phyloP scores from a whole-genome alignment of 2,113 vertebrate genomes.

The Tretioscincus oriximinensis region DNA sequence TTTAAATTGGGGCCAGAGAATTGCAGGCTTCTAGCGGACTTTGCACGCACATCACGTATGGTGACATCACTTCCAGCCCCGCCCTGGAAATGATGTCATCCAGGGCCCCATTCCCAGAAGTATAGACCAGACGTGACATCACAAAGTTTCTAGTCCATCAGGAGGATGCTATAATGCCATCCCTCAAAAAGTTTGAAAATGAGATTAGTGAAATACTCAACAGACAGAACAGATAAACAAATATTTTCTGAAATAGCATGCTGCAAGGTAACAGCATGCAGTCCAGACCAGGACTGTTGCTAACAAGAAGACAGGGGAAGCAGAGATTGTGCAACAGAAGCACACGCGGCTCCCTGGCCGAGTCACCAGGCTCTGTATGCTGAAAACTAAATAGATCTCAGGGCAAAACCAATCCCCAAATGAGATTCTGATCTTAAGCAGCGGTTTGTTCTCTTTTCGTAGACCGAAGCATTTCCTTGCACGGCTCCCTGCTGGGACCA shows the following conservation, averaged over 20 bases:
- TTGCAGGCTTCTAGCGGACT: background rate
- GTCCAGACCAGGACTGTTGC: background rate
- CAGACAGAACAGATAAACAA: slow-evolving; percentile 20
- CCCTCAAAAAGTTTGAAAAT: too few species aligned
- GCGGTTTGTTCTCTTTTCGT: slow-evolving; percentile 66
- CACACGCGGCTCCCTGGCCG: background rate
- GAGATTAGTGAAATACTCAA: background rate
- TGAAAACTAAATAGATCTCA: background rate
- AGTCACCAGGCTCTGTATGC: rapidly evolving
- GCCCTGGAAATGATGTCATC: too few species aligned
- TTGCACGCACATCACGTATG: background rate
- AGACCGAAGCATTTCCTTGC: slow-evolving; percentile 82
- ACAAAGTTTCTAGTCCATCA: rapidly evolving
- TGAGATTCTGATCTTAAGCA: slow-evolving; percentile 46
- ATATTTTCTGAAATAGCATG: rapidly evolving
- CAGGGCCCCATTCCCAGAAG: too few species aligned
- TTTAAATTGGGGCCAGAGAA: too few species aligned
- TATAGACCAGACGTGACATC: background rate
- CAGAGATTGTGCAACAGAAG: background rate
- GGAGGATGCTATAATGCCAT: rapidly evolving
- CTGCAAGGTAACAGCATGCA: background rate
- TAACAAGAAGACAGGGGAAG: background rate
- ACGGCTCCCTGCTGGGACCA: slow-evolving; percentile 75
- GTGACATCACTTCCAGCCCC: background rate
- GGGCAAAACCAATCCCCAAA: slow-evolving; percentile 33